Evolutionary conservation across 1,140 invertebrate genomes (phyloP).

Genomic region (Rhizoglyphus robini): DNA sequence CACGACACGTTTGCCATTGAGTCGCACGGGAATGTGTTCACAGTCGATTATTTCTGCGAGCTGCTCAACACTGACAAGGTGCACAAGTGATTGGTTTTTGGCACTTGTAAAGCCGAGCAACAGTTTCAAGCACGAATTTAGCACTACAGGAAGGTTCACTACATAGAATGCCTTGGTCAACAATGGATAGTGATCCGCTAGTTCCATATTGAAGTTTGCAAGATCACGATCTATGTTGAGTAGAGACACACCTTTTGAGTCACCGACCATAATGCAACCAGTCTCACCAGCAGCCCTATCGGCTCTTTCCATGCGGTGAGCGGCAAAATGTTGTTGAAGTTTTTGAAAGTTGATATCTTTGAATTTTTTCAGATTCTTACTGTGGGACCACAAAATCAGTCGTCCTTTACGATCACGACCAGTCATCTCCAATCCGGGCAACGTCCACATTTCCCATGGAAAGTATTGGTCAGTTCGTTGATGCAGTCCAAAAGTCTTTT

Average conservation of each 20-base stretch:
- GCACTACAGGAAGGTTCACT: constrained; percentile 1
- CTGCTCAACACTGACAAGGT: background rate
- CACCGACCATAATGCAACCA: background rate
- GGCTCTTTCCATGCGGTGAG: background rate
- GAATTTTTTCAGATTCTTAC: background rate
- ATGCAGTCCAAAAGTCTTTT: constrained; percentile 16
- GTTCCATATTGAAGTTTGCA: background rate
- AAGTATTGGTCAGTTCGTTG: constrained; percentile 7
- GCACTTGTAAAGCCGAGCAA: background rate
- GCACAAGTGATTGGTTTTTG: background rate
- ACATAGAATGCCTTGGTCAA: background rate
- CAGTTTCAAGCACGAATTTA: background rate
- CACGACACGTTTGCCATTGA: background rate
- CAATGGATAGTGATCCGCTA: background rate
- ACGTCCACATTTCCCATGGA: constrained; percentile 11
- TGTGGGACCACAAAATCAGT: background rate
- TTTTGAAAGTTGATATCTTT: background rate
- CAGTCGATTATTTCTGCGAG: background rate
- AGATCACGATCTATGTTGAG: background rate
- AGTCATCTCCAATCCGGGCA: background rate
- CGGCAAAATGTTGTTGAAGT: background rate
- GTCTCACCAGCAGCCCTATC: background rate
- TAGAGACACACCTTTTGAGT: background rate
- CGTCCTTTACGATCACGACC: background rate
- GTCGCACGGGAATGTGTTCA: background rate